phyloP scores from a whole-genome alignment of 2,797 vertebrate species.

The Esox masquinongy region DNA sequence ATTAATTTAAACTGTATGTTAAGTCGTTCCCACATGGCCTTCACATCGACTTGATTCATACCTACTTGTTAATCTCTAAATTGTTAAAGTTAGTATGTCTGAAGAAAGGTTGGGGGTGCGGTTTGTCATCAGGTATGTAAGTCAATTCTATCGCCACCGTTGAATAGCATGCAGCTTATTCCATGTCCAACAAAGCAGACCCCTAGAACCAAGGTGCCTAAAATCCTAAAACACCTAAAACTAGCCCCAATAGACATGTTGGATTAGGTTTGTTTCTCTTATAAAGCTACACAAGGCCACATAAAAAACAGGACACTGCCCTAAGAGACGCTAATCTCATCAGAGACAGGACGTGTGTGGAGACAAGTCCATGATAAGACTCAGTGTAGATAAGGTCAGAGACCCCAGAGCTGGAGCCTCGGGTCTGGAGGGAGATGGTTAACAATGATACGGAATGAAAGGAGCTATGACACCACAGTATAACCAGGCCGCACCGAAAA shows the following conservation, averaged over 20 bases:
- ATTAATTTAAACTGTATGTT: neutral
- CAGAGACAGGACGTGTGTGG: slow-evolving; percentile 63
- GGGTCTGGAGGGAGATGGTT: slow-evolving; percentile 49
- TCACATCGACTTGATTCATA: too few relatives aligned
- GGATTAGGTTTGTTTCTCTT: slow-evolving; percentile 46
- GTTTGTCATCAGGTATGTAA: too few relatives aligned
- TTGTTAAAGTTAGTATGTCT: too few relatives aligned
- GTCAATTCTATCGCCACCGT: too few relatives aligned
- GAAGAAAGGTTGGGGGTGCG: too few relatives aligned
- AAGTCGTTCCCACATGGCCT: neutral
- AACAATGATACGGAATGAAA: slow-evolving; percentile 62
- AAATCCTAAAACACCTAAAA: slow-evolving; percentile 22
- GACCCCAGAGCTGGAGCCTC: slow-evolving; percentile 58
- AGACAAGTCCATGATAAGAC: slow-evolving; percentile 68
- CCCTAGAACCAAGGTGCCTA: neutral
- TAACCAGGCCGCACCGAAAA: slow-evolving; percentile 54
- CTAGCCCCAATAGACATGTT: slow-evolving; percentile 43
- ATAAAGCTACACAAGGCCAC: slow-evolving; percentile 36
- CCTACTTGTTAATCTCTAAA: too few relatives aligned
- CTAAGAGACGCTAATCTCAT: slow-evolving; percentile 62
- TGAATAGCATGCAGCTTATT: neutral
- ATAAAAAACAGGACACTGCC: slow-evolving; percentile 48
- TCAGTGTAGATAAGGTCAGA: slow-evolving; percentile 60
- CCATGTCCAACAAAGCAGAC: neutral
- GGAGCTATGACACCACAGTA: slow-evolving; percentile 38